These are phyloP conservation scores for Antigone vipio DNA, from an alignment of 2,113 vertebrate genomes.

Conservation along the genomic window DNA sequence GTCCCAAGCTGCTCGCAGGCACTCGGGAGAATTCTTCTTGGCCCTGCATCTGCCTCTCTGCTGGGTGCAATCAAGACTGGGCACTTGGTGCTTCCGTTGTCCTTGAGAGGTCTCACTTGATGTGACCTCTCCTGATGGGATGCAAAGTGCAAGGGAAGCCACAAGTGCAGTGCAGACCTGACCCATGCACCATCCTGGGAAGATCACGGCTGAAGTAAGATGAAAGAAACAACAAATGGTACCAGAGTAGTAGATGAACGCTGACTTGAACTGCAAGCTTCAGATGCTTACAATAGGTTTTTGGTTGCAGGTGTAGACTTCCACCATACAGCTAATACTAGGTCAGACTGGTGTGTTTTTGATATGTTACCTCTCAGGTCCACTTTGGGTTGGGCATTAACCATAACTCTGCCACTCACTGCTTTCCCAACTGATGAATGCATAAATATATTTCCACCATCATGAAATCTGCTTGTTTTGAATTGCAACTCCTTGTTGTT, in stretches of 20 bases:
- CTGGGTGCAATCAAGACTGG: background rate
- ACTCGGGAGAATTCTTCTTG: background rate
- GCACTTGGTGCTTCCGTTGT: background rate
- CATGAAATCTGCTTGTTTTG: background rate
- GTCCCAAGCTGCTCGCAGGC: background rate
- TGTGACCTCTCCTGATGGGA: background rate
- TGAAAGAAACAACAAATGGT: background rate
- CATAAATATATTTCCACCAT: background rate
- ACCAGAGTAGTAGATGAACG: rapidly evolving
- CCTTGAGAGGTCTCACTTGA: background rate
- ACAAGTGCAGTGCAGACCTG: background rate
- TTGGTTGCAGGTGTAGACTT: background rate
- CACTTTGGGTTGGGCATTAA: background rate
- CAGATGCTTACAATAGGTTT: background rate
- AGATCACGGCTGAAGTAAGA: background rate
- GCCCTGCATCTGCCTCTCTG: background rate
- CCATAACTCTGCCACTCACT: rapidly evolving
- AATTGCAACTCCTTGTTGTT: background rate
- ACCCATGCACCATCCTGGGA: background rate
- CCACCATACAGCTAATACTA: background rate
- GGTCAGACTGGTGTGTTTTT: background rate
- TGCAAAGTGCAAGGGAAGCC: background rate
- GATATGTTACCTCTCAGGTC: background rate
- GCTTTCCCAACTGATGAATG: background rate
- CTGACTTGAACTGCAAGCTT: background rate